A percentile compares a stretch with the other conserved stretches of the same genome.
Evolutionary conservation across 1,140 invertebrate genomes (phyloP).

Genomic region (Meteorus sp.): DNA sequence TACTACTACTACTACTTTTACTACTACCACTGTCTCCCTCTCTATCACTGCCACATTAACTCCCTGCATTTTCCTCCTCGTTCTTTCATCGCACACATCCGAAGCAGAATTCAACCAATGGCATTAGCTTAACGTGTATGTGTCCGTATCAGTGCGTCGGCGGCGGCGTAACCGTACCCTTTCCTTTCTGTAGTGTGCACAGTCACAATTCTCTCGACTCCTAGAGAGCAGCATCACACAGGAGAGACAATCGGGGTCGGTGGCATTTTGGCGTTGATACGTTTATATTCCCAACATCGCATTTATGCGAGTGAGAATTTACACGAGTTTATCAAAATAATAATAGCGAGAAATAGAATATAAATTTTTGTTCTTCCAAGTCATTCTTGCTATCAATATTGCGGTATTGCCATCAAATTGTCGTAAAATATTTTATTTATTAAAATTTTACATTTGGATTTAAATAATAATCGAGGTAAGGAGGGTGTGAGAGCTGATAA

Average conservation of each 20-base stretch:
- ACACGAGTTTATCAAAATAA: constrained; percentile 16
- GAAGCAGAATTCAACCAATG: constrained; percentile 22
- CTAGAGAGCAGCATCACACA: constrained; percentile 6
- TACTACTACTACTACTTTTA: constrained; percentile 2
- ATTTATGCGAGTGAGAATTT: constrained; percentile 3
- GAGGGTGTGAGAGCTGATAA: no score
- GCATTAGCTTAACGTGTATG: no score
- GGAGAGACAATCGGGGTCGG: constrained; percentile 14
- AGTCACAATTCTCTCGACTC: constrained; percentile 30
- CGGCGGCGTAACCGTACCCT: constrained; percentile 19
- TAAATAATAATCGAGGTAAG: no score
- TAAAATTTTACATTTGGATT: no score
- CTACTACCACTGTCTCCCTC: neutral
- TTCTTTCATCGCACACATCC: neutral
- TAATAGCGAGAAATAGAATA: no score
- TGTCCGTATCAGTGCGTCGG: constrained; percentile 19
- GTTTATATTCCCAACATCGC: constrained; percentile 4
- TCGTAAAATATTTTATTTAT: no score
- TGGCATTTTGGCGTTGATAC: constrained; percentile 6
- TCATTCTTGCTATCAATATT: neutral
- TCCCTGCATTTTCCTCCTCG: neutral
- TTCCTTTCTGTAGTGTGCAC: constrained; percentile 21
- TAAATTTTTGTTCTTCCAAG: no score
- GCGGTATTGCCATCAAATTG: no score
- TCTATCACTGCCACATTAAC: neutral